Conservation (phyloP, 2,888 invertebrate genomes). For the Morinoia aosen region DNA sequence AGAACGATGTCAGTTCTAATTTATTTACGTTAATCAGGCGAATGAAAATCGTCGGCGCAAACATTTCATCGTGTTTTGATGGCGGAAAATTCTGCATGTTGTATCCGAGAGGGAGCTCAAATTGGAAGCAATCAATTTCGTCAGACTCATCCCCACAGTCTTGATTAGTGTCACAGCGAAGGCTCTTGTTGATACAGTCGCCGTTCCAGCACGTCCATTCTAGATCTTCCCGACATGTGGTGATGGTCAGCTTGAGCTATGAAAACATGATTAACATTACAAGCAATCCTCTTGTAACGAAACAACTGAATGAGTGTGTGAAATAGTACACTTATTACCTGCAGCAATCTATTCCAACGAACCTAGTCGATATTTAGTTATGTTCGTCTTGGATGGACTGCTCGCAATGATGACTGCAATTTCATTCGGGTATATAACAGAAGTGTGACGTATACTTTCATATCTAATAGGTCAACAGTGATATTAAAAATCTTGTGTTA, state of each 20-base stretch:
- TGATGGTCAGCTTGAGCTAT: neutral
- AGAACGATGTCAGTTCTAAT: neutral
- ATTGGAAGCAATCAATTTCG: neutral
- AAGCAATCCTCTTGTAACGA: neutral
- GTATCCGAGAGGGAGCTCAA: neutral
- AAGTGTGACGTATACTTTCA: too few species aligned
- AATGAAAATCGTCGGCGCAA: neutral
- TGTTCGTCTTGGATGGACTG: too few species aligned
- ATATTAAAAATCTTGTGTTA: too few species aligned
- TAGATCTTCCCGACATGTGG: neutral
- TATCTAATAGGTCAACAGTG: too few species aligned
- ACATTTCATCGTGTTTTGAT: neutral
- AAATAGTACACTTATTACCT: too few species aligned
- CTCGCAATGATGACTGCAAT: too few species aligned
- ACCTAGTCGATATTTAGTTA: too few species aligned
- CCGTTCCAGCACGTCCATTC: neutral
- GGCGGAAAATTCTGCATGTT: neutral
- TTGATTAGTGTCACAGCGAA: neutral
- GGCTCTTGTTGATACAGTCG: neutral
- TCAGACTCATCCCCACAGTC: neutral
- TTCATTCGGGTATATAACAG: too few species aligned
- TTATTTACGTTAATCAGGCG: neutral
- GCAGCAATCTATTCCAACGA: too few species aligned
- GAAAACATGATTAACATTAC: neutral
- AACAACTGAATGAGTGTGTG: too few species aligned